Conservation (phyloP, 1,140 invertebrate genomes). For the Akabosia matsudoensis region DNA sequence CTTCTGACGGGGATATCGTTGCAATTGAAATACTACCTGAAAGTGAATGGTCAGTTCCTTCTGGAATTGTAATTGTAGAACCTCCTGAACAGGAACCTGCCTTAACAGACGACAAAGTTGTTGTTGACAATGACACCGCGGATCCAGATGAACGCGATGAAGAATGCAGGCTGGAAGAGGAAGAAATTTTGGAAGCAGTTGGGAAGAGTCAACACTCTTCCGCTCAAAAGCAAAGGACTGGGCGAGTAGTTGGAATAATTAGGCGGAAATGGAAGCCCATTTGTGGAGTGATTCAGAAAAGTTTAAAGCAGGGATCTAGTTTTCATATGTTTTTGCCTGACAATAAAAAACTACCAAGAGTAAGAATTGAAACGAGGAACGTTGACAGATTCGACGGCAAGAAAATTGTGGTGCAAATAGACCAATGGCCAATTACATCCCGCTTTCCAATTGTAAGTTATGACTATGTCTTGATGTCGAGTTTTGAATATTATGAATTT, state of each 20-base stretch:
- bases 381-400: slow-evolving; percentile 74
- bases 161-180: slow-evolving; percentile 46
- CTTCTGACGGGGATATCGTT: slow-evolving; percentile 93
- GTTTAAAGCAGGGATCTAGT: slow-evolving; percentile 67
- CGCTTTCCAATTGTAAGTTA: slow-evolving; percentile 62
- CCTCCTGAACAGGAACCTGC: slow-evolving; percentile 59
- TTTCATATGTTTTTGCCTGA: slow-evolving; percentile 82
- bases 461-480: slow-evolving; percentile 18
- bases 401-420: slow-evolving; percentile 85
- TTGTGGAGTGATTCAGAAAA: slow-evolving; percentile 88
- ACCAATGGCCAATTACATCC: slow-evolving; percentile 85
- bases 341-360: slow-evolving; percentile 83
- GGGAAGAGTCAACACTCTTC: slow-evolving; percentile 49
- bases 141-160: slow-evolving; percentile 48
- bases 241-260: slow-evolving; percentile 89
- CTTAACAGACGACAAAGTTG: slow-evolving; percentile 44
- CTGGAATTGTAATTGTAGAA: slow-evolving; percentile 70
- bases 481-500: slow-evolving; percentile 20
- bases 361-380: slow-evolving; percentile 88
- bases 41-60: slow-evolving; percentile 81
- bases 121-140: slow-evolving; percentile 64
- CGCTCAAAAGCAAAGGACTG: slow-evolving; percentile 65
- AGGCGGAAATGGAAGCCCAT: slow-evolving; percentile 93
- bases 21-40: slow-evolving; percentile 87
- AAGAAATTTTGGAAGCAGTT: slow-evolving; percentile 50